Evolutionary conservation across 2,888 invertebrate genomes (phyloP).

Genomic region (Caradrina kadenii): DNA sequence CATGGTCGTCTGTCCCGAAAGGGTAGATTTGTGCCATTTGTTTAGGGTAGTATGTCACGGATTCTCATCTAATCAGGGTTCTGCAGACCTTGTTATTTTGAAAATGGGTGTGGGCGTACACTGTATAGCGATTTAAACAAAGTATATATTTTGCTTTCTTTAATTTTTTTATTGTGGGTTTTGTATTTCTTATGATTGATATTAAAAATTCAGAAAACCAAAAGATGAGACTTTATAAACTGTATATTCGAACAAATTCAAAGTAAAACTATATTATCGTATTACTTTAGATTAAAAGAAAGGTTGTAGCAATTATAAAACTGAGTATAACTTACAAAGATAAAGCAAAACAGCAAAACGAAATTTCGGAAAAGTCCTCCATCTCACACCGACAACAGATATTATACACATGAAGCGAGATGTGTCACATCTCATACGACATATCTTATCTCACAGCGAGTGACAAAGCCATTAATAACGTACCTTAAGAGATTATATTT

Average conservation of each 20-base stretch:
- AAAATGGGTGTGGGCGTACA: background rate
- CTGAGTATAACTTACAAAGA: background rate
- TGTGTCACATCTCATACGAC: background rate
- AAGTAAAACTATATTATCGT: no score
- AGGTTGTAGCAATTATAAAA: background rate
- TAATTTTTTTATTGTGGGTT: background rate
- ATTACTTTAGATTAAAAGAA: background rate
- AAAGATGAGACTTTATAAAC: no score
- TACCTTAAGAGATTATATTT: conserved; percentile 45
- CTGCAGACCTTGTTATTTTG: conserved; percentile 29
- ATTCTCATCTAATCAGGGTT: conserved; percentile 37
- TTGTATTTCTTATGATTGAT: no score
- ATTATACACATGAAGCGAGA: background rate
- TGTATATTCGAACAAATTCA: no score
- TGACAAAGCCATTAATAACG: conserved; percentile 45
- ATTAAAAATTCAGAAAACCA: no score
- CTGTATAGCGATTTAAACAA: background rate
- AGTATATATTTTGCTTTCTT: background rate
- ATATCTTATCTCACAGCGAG: conserved; percentile 15
- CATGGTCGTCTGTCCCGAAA: conserved; percentile 39
- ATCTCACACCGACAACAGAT: background rate
- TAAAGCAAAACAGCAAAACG: background rate
- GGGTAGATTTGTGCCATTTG: conserved; percentile 42
- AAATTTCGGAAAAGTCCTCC: background rate
- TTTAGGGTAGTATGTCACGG: conserved; percentile 36